These are phyloP conservation scores for Trachymyrmex cornetzi DNA, from an alignment of 1,140 invertebrate species.

Conservation along the genomic window DNA sequence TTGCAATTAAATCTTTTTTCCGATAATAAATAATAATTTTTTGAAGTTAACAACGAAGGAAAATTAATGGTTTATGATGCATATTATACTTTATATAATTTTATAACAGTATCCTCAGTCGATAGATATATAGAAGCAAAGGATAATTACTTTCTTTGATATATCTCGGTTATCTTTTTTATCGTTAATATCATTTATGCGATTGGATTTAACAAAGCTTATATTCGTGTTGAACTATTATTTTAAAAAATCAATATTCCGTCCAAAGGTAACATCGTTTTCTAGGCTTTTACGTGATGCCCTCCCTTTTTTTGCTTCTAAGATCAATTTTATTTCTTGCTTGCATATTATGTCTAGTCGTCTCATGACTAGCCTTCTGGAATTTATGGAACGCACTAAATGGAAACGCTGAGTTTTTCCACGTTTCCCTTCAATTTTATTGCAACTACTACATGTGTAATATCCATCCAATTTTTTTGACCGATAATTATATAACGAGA, in stretches of 20 bases:
- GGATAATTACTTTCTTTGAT: neutral
- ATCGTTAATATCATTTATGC: neutral
- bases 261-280: slow-evolving; percentile 53
- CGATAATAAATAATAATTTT: neutral
- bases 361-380: slow-evolving; percentile 55
- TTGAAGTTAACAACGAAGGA: neutral
- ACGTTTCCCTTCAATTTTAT: slow-evolving; percentile 72
- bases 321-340: slow-evolving; percentile 76
- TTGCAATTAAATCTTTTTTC: neutral
- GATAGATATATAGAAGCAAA: neutral
- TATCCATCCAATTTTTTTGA: slow-evolving; percentile 64
- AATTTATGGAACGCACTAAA: slow-evolving; percentile 74
- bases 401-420: slow-evolving; percentile 73
- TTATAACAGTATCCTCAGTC: neutral
- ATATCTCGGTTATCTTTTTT: neutral
- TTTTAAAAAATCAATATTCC: slow-evolving; percentile 27
- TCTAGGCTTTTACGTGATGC: neutral
- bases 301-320: neutral
- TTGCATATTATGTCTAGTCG: slow-evolving; percentile 69
- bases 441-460: slow-evolving; percentile 65
- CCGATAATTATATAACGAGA: neutral
- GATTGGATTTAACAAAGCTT: neutral
- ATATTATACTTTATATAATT: neutral
- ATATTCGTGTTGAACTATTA: slow-evolving; percentile 10
- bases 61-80: neutral